Evolutionary conservation across 2,113 vertebrate species (phyloP).

Genomic region (Bothrops jararaca): DNA sequence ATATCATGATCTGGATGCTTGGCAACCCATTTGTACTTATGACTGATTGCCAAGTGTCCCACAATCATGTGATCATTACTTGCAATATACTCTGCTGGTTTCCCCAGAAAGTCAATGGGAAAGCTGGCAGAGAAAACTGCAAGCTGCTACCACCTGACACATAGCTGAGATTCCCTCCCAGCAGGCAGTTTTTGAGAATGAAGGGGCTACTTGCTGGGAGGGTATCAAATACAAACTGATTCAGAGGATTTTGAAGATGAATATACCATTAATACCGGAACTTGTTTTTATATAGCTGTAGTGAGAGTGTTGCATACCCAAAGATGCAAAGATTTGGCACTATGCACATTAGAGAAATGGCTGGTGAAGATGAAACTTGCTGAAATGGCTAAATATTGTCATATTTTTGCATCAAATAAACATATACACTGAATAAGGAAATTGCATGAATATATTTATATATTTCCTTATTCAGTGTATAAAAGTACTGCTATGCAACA

Average conservation of each 20-base stretch:
- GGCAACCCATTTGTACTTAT: background rate
- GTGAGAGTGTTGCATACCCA: background rate
- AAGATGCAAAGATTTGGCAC: background rate
- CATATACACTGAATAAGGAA: no score
- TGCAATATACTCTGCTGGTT: background rate
- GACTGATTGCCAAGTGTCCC: background rate
- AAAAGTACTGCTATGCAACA: background rate
- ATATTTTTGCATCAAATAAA: no score
- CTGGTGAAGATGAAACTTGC: background rate
- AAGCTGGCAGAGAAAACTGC: background rate
- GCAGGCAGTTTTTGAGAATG: background rate
- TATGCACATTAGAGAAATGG: background rate
- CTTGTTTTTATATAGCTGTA: background rate
- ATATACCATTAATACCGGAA: background rate
- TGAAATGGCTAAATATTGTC: background rate
- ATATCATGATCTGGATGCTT: background rate
- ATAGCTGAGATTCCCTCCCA: background rate
- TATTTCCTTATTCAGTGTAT: background rate
- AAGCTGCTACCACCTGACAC: background rate
- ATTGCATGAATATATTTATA: no score
- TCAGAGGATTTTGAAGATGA: background rate
- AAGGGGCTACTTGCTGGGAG: background rate
- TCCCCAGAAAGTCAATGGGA: background rate
- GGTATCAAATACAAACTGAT: background rate
- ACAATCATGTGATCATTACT: background rate